Percentiles rank a stretch among this genome's conserved stretches.
Evolutionary conservation across 2,888 invertebrate genomes (phyloP).

Genomic region (Cecidostiba fungosa): DNA sequence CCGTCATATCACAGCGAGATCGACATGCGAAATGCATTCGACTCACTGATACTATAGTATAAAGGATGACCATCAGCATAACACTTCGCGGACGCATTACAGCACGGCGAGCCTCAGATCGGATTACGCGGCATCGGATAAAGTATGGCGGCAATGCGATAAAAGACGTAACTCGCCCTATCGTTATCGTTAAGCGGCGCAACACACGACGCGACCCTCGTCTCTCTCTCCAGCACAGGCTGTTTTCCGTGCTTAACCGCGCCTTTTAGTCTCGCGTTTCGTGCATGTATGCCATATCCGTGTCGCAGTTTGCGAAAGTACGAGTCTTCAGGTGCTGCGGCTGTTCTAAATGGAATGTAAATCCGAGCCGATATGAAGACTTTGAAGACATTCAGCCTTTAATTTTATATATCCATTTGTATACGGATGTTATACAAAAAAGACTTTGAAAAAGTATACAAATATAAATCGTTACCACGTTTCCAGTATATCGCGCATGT

Average conservation of each 20-base stretch:
- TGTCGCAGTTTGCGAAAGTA: not conserved
- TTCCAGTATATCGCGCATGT: not conserved
- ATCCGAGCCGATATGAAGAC: slow-evolving; percentile 3
- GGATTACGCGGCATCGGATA: slow-evolving; percentile 41
- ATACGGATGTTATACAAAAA: no score
- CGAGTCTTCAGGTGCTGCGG: not conserved
- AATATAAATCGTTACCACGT: not conserved
- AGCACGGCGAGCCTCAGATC: slow-evolving; percentile 46
- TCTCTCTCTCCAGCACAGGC: not conserved
- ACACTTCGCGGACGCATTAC: not conserved
- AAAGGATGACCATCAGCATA: not conserved
- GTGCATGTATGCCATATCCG: not conserved
- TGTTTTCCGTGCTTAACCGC: not conserved
- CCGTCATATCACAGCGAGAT: slow-evolving; percentile 1
- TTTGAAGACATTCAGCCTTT: not conserved
- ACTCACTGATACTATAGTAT: not conserved
- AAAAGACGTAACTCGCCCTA: slow-evolving; percentile 42
- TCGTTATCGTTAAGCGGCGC: slow-evolving; percentile 46
- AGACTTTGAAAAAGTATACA: not conserved
- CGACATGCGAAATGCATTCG: not conserved
- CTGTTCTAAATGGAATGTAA: slow-evolving; percentile 35
- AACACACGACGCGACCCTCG: not conserved
- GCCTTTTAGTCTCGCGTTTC: slow-evolving; percentile 5
- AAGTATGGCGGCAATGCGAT: slow-evolving; percentile 43
- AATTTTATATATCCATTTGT: no score